Evolutionary conservation across 2,888 invertebrate species (phyloP), one percentile per base, ranked within the genome.

Genomic region (Hedychridium roseum): DNA sequence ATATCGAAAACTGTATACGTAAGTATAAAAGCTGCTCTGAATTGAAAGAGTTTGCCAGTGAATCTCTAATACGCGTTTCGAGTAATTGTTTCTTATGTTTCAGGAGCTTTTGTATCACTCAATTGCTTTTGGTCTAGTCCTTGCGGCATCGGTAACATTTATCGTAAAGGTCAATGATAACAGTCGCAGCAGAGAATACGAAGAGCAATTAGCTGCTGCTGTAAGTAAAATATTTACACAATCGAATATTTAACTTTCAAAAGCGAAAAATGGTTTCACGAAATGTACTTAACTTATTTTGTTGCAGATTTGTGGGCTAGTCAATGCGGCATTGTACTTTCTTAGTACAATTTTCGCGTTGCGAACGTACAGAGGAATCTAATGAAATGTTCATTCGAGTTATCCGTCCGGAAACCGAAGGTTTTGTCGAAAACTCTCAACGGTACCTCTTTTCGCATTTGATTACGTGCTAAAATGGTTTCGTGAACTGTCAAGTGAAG

Each of bases 31-130:
- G 2, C n/a, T 4, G n/a, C 4, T 12, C 2, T 16, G 14, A 5
- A n/a, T 30, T 30, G 11, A 30, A 30, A 17, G 7, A 16, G 16
- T 6, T 35, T 15, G 6, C 31, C 5, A 30, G 14, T 4, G 4
- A 23, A 9, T 23, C 4, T 7, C 11, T 11, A 30, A 30, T 11
- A n/a, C n/a, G 31, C 11, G n/a, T n/a, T n/a, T 30, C 14, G 36
- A 2, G 2, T 6, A 36, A 36, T 39, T n/a, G 26, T 32, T 27
- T 7, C n/a, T 39, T 31, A 11, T 21, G 50, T 82, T 85, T 32
- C 80, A 93, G 93, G 92, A 93, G 83, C 84, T 92, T 43, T 82
- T 93, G 54, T 94, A 91, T 70, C 93, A 94, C 65, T 83, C 86
- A 4, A 79, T 90, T 48, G 92, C 88, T 2, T 90, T 87, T 64